These are phyloP conservation scores for Labrus mixtus DNA, from an alignment of 2,113 vertebrate species.

Conservation along the genomic window DNA sequence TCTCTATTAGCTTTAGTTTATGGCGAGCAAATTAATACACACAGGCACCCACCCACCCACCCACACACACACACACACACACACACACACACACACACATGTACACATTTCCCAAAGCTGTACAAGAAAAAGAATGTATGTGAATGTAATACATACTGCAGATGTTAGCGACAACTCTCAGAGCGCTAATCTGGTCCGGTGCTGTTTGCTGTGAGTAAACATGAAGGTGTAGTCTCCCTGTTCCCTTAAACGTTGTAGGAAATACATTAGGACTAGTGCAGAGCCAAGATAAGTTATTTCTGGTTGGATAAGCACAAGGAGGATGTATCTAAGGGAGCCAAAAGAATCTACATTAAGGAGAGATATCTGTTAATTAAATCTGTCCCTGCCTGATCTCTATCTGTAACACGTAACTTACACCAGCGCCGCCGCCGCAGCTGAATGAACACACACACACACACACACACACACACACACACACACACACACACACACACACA, in stretches of 20 bases:
- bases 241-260: slow-evolving; percentile 70
- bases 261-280: slow-evolving; percentile 74
- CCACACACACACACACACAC: slow-evolving; percentile 22
- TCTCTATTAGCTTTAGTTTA: slow-evolving; percentile 81
- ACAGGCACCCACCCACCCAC: slow-evolving; percentile 20
- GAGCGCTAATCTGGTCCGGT: slow-evolving; percentile 59
- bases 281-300: slow-evolving; percentile 80
- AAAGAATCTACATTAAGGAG: slow-evolving; percentile 83
- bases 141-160: slow-evolving; percentile 42
- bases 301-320: slow-evolving; percentile 79
- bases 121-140: slow-evolving; percentile 26
- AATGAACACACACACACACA: slow-evolving; percentile 33
- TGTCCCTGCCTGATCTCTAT: slow-evolving; percentile 81
- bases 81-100: not conserved
- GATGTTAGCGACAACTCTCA: slow-evolving; percentile 58
- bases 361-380: slow-evolving; percentile 87
- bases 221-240: slow-evolving; percentile 61
- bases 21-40: slow-evolving; percentile 64
- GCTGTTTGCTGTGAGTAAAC: slow-evolving; percentile 72
- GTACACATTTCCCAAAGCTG: slow-evolving; percentile 14
- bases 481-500: slow-evolving; percentile 16
- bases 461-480: slow-evolving; percentile 32
- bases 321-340: slow-evolving; percentile 77
- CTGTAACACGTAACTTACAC: slow-evolving; percentile 80
- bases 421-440: slow-evolving; percentile 44